A percentile compares a stretch with the other conserved stretches of the same genome.
phyloP scores from a whole-genome alignment of 2,888 invertebrate species.

The Ochlodes sylvanus region DNA sequence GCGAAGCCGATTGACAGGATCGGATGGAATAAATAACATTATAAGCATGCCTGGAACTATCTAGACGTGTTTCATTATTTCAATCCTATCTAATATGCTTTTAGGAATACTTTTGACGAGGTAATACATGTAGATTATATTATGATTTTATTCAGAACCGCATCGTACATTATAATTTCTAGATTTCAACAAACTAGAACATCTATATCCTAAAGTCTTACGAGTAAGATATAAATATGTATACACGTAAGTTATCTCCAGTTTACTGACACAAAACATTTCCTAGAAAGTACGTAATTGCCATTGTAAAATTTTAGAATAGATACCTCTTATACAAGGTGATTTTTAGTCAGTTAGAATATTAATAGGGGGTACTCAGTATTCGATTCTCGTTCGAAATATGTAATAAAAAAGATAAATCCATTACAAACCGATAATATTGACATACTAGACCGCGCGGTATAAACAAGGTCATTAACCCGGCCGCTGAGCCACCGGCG shows the following conservation, averaged over 20 bases:
- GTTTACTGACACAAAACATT: too few species aligned
- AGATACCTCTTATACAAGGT: too few species aligned
- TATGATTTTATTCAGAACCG: constrained; percentile 41
- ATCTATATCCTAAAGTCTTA: background rate
- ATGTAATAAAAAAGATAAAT: too few species aligned
- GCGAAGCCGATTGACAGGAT: constrained; percentile 42
- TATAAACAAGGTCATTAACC: too few species aligned
- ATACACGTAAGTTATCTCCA: background rate
- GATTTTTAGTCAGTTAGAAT: too few species aligned
- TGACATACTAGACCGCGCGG: too few species aligned
- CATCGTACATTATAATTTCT: constrained; percentile 18
- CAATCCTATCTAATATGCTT: constrained; percentile 37
- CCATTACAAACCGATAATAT: too few species aligned
- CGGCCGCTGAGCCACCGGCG: too few species aligned
- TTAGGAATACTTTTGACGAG: constrained; percentile 38
- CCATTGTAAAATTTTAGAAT: too few species aligned
- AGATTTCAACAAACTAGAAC: constrained; percentile 3
- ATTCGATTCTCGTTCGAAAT: too few species aligned
- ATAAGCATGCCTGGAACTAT: constrained; percentile 31
- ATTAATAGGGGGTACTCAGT: too few species aligned
- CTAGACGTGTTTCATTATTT: constrained; percentile 37
- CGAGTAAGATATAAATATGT: background rate
- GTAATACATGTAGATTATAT: constrained; percentile 41
- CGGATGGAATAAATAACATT: constrained; percentile 34
- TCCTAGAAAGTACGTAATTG: too few species aligned